A percentile compares a stretch with the other conserved stretches of the same genome.
These are phyloP conservation scores for Heliangelus exortis DNA, from an alignment of 2,797 vertebrate species.

Conservation along the genomic window DNA sequence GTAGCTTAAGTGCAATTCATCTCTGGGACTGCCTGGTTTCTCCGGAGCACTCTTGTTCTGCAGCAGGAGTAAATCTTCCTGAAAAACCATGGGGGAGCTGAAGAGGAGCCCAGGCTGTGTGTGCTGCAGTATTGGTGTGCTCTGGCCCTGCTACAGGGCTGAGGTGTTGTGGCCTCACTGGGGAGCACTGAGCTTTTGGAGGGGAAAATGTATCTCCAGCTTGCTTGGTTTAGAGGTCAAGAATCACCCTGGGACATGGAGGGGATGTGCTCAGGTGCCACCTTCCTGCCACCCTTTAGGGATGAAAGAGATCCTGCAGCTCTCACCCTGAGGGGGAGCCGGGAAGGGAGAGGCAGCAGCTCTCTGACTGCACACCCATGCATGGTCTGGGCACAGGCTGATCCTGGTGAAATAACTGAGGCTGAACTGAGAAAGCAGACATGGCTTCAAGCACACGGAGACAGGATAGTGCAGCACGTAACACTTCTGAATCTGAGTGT, in stretches of 20 bases:
- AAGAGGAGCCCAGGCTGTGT: background rate
- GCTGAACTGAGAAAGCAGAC: background rate
- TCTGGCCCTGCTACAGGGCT: background rate
- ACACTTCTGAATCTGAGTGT: constrained; percentile 44
- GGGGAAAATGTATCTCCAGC: background rate
- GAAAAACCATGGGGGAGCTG: background rate
- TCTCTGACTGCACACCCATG: background rate
- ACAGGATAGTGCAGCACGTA: constrained; percentile 18
- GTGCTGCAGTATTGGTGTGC: background rate
- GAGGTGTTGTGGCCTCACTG: background rate
- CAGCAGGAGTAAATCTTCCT: background rate
- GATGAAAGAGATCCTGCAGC: background rate
- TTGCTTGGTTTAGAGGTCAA: background rate
- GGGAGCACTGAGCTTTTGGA: background rate
- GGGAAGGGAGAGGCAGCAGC: background rate
- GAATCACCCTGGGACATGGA: background rate
- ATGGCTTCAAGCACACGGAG: constrained; percentile 25
- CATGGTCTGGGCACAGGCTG: background rate
- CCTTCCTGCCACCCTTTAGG: background rate
- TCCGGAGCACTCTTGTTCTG: background rate
- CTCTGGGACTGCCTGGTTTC: background rate
- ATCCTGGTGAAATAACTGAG: background rate
- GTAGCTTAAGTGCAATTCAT: background rate
- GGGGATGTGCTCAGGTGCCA: background rate
- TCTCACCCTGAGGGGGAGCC: background rate